Evolutionary conservation across 2,797 vertebrate genomes (phyloP), one percentile per base, ranked within the genome.

Genomic region (Toxotes lorentzi): DNA sequence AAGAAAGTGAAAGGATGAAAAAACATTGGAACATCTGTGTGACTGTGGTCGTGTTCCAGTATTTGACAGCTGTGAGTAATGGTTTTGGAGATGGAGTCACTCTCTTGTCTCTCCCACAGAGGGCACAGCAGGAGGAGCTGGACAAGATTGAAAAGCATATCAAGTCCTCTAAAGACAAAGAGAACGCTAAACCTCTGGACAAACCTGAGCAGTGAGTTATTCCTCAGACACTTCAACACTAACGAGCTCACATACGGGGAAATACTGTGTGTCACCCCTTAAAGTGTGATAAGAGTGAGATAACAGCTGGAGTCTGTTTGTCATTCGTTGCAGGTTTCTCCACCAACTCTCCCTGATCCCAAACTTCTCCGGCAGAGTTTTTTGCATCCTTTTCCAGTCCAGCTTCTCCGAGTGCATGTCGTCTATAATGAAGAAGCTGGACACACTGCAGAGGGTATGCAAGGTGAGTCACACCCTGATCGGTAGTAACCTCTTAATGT

Each of bases 141-240:
- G 97, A 99, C 84, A 99, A 99, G 90, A 99, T 99, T 56, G 96
- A 98, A 86, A 99, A 99, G 83, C 97, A 99, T 70, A 93, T 98
- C 24, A 97, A 97, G 63, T 94, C 96, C 1, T 95, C 96, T 54
- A 99, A 97, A 94, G 97, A 97, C 86, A 99, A 98, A 86, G 97
- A 98, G 59, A 95, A 95, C 0, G 80, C 94, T 59, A 99, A 99
- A 88, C 97, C 97, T 71, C 93, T 99, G 93, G 98, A 99, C 89
- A 99, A 99, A 88, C 98, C 98, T 3, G 98, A 99, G 92, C 98
- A 99, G 98, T 99, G 95, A 97, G 98, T 89, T 3, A 6, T 72
- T 48, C 7, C 21, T 64, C 16, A 47, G 9, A 56, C 19, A 1
- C 17, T 19, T 50, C 4, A 24, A 23, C 7, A 17, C 34, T 43